Evolutionary conservation across 2,113 vertebrate genomes (phyloP), one percentile per base, ranked within the genome.

Genomic region (Mobula hypostoma): DNA sequence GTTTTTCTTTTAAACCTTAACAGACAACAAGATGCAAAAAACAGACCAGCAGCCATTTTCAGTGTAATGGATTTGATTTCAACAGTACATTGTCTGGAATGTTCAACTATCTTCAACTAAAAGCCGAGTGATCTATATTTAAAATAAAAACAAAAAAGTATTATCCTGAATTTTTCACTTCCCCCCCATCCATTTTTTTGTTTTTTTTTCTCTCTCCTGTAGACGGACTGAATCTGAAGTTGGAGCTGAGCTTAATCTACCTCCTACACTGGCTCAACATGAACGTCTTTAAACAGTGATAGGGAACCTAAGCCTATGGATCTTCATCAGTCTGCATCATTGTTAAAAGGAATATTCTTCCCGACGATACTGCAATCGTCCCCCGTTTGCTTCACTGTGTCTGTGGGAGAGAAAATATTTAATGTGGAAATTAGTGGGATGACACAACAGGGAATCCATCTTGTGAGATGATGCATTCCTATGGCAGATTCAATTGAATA

Each of bases 381-480:
- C 96, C 96, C 96, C 96, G 96, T 96, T 96, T 96, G 96, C 95
- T 96, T 96, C 96, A 96, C 94, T 96, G 96, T 95, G 96, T 96
- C 96, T 96, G 96, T 94, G 77, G 96, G 96, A 90, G 85, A 90
- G 85, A 90, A 90, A 32, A 90, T 90, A 90, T 90, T 90, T 90
- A 90, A 90, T 90, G 85, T 68, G 85, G 85, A 90, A 90, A 90
- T 90, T 90, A 90, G 85, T 90, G 85, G 85, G 85, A 29, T 90
- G 61, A 68, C 29, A 90, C 85, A 90, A 90, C 7, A 32, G 85
- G 85, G 85, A 32, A 32, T 32, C 61, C 85, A 63, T 90, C 61
- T 56, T 14, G n/a, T 66, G 61, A 90, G 85, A 66, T 32, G 85
- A 90, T 66, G 29, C 61, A 90, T 90, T 66, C 27, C 85, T 88